A percentile compares a stretch with the other conserved stretches of the same genome.
Conservation (phyloP, 1,140 invertebrate species). For the Panonychus citri region DNA sequence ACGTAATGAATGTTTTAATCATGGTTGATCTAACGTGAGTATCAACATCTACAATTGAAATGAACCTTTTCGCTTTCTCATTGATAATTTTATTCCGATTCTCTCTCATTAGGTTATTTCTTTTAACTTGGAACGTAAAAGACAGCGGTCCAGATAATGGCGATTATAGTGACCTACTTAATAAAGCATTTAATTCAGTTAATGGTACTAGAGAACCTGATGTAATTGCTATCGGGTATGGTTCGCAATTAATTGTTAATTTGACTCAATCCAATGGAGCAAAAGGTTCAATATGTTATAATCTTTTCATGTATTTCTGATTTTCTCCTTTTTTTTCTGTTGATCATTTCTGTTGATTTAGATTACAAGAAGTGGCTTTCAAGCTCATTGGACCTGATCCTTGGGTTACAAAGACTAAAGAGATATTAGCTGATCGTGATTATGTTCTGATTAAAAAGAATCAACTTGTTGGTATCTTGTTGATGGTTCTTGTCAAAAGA, state of each 20-base stretch:
- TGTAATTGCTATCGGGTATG: not conserved
- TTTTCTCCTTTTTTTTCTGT: too few species aligned
- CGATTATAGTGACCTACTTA: not conserved
- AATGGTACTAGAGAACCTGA: not conserved
- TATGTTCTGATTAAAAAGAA: constrained; percentile 15
- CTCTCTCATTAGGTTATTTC: not conserved
- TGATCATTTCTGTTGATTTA: too few species aligned
- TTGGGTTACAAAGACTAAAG: constrained; percentile 1
- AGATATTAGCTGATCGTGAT: constrained; percentile 2
- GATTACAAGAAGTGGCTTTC: not conserved
- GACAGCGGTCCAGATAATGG: not conserved
- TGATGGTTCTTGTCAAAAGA: constrained; percentile 46
- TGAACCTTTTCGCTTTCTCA: not conserved
- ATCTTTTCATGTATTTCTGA: too few species aligned
- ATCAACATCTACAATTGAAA: not conserved
- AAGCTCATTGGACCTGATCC: not conserved
- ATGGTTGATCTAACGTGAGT: not conserved
- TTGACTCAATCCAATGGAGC: too few species aligned
- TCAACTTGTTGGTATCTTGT: constrained; percentile 28
- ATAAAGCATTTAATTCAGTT: not conserved
- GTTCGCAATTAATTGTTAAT: too few species aligned
- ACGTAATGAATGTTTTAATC: not conserved
- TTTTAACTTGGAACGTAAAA: not conserved
- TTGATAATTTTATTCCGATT: not conserved
- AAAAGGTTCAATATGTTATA: too few species aligned